Conservation (phyloP, 2,113 vertebrate genomes). For the Ophthalmolycus amberensis region DNA sequence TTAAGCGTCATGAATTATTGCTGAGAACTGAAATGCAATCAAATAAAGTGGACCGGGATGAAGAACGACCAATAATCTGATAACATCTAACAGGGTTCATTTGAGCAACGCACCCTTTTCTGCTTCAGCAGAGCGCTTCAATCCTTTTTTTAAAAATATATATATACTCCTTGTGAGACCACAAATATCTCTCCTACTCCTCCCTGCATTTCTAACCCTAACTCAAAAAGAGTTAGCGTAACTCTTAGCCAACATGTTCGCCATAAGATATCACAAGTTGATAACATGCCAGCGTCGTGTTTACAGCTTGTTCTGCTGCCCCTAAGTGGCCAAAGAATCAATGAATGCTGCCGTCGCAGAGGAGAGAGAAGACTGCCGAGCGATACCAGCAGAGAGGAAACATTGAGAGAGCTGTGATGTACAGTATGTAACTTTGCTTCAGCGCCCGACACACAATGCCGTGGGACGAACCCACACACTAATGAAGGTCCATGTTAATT, state of each 20-base stretch:
- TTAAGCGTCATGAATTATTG: background rate
- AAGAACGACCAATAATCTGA: background rate
- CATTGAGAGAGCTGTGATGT: background rate
- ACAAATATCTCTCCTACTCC: background rate
- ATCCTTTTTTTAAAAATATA: background rate
- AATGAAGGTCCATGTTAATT: conserved; percentile 58
- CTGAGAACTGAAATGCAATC: conserved; percentile 16
- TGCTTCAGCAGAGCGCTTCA: background rate
- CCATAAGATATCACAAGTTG: background rate
- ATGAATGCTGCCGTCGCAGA: background rate
- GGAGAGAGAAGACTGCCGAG: background rate
- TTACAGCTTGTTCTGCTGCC: background rate
- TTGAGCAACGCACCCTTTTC: background rate
- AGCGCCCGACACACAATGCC: conserved; percentile 5
- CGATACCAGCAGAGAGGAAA: background rate
- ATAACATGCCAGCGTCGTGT: background rate
- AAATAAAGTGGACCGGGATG: conserved; percentile 16
- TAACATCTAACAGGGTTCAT: background rate
- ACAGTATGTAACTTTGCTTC: background rate
- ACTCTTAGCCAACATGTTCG: background rate
- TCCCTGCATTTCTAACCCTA: background rate
- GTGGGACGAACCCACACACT: conserved; percentile 21
- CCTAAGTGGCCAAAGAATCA: background rate
- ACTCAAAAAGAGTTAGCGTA: background rate
- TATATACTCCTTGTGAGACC: background rate